Evolutionary conservation across 2,888 invertebrate genomes (phyloP), one percentile per base, ranked within the genome.

Genomic region (Aspidapion aeneum): DNA sequence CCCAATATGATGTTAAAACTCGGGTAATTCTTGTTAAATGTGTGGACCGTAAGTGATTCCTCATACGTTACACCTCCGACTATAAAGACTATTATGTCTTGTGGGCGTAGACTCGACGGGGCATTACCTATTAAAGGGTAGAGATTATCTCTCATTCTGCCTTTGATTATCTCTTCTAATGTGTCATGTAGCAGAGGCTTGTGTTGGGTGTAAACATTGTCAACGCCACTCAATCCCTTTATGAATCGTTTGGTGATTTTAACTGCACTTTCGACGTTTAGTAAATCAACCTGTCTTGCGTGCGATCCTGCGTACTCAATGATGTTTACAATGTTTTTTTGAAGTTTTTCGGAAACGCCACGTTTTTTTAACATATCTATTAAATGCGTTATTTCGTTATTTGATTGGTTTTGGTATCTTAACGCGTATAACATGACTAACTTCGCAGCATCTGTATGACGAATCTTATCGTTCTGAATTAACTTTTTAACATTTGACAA

Each of bases 201-300:
- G 80, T 99, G 99, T 76, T 99, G 99, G 0, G 99, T 98, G 82
- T 97, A 99, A 66, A 99, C 94, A 81, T 99, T 99, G 78, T 99
- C 99, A 0, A 99, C 98, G 1, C 98, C 99, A 81, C 91, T 93
- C 18, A 96, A 82, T 18, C 93, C 94, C 86, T 91, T 96, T 76
- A 89, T 93, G 74, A 90, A 88, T 78, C 92, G 84, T 80, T 97
- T 96, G 0, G 97, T 97, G 71, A 97, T 94, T 74, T 96, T 93
- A 0, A 89, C 89, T 57, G 95, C 92, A 63, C 87, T 85, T 76
- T 91, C 90, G 60, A 89, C 85, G 1, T 91, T 91, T 76, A 96
- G 94, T 65, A 96, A 82, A 79, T 97, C 96, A 66, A 85, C 87
- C 74, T 91, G 91, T 55, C 94, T 81, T 0, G 90, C 87, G 76